Base-by-base conservation (phyloP, 2,113 vertebrate species). In the Phodopus roborovskii region DNA sequence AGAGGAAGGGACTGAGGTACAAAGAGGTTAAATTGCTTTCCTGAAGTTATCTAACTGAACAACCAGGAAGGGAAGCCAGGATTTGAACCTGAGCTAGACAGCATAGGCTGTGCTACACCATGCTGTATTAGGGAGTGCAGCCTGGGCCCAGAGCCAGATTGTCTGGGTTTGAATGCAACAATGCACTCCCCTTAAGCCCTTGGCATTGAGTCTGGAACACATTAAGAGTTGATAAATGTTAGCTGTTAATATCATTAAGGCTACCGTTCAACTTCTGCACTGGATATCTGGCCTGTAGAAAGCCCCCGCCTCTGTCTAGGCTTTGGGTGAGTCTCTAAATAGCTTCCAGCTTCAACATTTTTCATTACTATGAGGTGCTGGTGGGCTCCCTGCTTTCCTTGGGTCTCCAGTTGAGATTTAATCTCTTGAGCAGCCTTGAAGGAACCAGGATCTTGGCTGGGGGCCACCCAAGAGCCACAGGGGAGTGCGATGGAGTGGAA, bases 201-300 rank as follows among this genome's bases (percentile, higher is more conserved):
- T 97, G 96, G 97, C 97, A 97, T n/a, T 16, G 42, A 83, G 94
- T 96, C 91, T 97, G 97, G 95, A 97, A 96, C 95, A 97, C 96
- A 96, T 95, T 97, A 96, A 92, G 82, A 60, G 85, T 16, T 97
- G 97, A 97, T 97, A 96, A 97, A 98, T 97, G 97, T 89, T 96
- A 94, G 91, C 97, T 97, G 96, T 91, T 97, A 98, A 96, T 97
- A 95, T 96, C 97, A 97, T 97, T 97, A 95, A 95, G 95, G 79
- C 95, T 86, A 97, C 91, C 95, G 94, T 98, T 95, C 82, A 70
- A 81, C 91, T 58, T 45, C 81, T 78, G 62, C 24, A 81, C 70
- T 85, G 86, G 48, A 79, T 89, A 78, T 75, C 85, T 70, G 82
- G 96, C 91, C 92, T 88, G 91, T 73, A 92, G 94, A 89, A 92